Evolutionary conservation across 1,140 invertebrate genomes (phyloP).

Genomic region (Drosophila pectinifera): DNA sequence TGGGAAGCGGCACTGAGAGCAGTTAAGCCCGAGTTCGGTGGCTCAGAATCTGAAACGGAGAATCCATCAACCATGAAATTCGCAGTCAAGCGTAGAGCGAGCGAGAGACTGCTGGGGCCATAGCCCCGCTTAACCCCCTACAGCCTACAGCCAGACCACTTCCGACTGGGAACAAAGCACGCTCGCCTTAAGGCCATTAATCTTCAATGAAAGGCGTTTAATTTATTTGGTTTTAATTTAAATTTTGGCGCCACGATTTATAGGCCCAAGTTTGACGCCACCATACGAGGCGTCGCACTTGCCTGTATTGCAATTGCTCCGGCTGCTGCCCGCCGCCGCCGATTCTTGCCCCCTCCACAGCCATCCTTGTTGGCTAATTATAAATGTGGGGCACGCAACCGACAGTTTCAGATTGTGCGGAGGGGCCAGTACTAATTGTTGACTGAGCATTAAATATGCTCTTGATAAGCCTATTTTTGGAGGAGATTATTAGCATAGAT

Average conservation of each 20-base stretch:
- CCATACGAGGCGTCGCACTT: slow-evolving; percentile 57
- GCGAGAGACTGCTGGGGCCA: slow-evolving; percentile 38
- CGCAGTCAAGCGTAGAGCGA: slow-evolving; percentile 79
- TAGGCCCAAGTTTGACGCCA: slow-evolving; percentile 74
- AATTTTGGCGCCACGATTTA: slow-evolving; percentile 80
- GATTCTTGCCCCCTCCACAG: slow-evolving; percentile 15
- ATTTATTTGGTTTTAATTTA: slow-evolving; percentile 83
- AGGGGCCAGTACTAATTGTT: slow-evolving; percentile 31
- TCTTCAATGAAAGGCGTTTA: slow-evolving; percentile 83
- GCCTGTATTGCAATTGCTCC: slow-evolving; percentile 62
- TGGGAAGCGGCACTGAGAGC: background rate
- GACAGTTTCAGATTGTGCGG: slow-evolving; percentile 40
- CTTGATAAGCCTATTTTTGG: slow-evolving; percentile 30
- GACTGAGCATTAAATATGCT: slow-evolving; percentile 45
- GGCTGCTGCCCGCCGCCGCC: slow-evolving; percentile 1
- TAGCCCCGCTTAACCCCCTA: slow-evolving; percentile 7
- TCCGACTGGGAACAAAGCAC: slow-evolving; percentile 41
- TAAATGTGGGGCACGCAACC: slow-evolving; percentile 69
- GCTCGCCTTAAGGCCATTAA: slow-evolving; percentile 76
- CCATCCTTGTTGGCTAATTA: slow-evolving; percentile 60
- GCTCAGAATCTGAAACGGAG: slow-evolving; percentile 50
- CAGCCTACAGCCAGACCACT: slow-evolving; percentile 28
- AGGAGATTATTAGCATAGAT: slow-evolving; percentile 47
- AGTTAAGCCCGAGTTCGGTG: slow-evolving; percentile 26
- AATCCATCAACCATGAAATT: slow-evolving; percentile 81